phyloP scores from a whole-genome alignment of 2,888 invertebrate species.

The Ichneumoninae sp. region DNA sequence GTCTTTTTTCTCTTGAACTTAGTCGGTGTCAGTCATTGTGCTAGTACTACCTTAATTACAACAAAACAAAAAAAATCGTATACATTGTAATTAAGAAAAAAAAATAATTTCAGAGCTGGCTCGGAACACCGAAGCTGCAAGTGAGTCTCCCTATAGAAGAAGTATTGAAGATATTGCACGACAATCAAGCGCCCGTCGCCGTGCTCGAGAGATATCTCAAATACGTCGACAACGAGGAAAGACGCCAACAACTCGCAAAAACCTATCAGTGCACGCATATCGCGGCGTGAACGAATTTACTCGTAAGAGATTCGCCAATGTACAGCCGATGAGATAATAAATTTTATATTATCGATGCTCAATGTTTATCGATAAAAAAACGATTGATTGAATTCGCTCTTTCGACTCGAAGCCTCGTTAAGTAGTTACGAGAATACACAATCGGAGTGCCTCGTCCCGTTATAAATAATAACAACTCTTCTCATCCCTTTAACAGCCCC shows the following conservation, averaged over 20 bases:
- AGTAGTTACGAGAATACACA: no score
- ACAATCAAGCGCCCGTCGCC: conserved; percentile 82
- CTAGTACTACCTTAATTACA: neutral
- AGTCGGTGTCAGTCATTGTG: no score
- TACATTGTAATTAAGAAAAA: conserved; percentile 28
- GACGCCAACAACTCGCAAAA: conserved; percentile 87
- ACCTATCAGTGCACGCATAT: conserved; percentile 87
- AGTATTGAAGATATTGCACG: conserved; percentile 83
- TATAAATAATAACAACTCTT: neutral
- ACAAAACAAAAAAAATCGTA: conserved; percentile 22
- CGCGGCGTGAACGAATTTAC: neutral
- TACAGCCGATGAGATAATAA: conserved; percentile 13
- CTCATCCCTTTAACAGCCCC: neutral
- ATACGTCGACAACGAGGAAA: conserved; percentile 86
- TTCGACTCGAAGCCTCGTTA: no score
- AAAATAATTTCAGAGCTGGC: conserved; percentile 82
- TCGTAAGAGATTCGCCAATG: neutral
- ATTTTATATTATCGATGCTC: conserved; percentile 2
- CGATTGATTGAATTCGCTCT: neutral
- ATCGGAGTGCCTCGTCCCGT: neutral
- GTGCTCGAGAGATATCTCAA: conserved; percentile 86
- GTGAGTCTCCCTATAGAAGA: conserved; percentile 84
- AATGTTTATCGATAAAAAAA: neutral
- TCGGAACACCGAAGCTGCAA: conserved; percentile 84
- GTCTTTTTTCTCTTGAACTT: no score